Conservation (phyloP, 2,797 vertebrate species). For the Cephalopachus bancanus region DNA sequence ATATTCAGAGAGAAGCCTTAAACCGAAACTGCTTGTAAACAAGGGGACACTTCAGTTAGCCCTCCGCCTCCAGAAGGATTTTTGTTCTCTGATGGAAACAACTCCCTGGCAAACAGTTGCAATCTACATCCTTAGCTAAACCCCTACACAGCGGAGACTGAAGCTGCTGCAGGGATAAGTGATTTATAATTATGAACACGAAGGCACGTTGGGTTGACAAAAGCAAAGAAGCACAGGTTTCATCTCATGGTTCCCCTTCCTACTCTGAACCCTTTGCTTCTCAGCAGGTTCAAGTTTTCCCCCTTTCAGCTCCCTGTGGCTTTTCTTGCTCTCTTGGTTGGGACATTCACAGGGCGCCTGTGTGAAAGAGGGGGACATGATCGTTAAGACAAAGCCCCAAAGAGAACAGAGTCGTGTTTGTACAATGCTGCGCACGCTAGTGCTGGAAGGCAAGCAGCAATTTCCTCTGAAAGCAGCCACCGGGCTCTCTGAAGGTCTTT, state of each 20-base stretch:
- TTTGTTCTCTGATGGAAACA: background rate
- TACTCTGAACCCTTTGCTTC: background rate
- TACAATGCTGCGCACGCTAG: slow-evolving; percentile 33
- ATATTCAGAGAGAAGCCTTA: background rate
- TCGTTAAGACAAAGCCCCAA: slow-evolving; percentile 74
- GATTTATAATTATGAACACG: background rate
- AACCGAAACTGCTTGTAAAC: background rate
- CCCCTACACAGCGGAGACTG: background rate
- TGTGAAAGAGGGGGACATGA: slow-evolving; percentile 9
- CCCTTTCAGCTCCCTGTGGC: background rate
- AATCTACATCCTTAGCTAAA: background rate
- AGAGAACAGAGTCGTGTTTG: slow-evolving; percentile 70
- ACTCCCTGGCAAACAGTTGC: background rate
- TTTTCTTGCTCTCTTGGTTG: slow-evolving; percentile 71
- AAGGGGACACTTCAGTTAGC: background rate
- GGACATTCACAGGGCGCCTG: slow-evolving; percentile 54
- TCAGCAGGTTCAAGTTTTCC: slow-evolving; percentile 11
- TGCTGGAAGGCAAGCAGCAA: slow-evolving; percentile 68
- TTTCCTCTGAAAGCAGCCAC: slow-evolving; percentile 80
- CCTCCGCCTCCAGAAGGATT: background rate
- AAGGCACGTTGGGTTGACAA: background rate
- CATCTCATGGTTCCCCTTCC: background rate
- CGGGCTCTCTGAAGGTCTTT: slow-evolving; percentile 60
- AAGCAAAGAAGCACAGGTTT: slow-evolving; percentile 4
- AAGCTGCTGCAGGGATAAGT: background rate